A percentile compares a stretch with the other conserved stretches of the same genome.
Conservation (phyloP, 2,113 vertebrate genomes). For the Chitala chitala region DNA sequence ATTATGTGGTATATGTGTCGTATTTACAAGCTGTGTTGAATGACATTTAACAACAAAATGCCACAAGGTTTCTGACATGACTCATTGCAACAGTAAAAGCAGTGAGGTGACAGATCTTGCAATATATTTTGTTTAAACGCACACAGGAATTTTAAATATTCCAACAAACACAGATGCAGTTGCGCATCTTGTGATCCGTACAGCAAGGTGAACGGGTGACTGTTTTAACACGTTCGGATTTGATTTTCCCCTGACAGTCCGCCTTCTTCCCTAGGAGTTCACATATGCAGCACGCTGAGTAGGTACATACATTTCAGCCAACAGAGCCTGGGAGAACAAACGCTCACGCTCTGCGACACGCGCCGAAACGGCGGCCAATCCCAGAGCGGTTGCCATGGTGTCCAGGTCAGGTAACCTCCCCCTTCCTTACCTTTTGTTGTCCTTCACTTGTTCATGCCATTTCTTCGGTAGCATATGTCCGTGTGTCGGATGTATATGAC, state of each 20-base stretch:
- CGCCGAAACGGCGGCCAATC: conserved; percentile 78
- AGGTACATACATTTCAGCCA: neutral
- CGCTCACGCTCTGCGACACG: conserved; percentile 73
- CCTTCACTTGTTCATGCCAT: conserved; percentile 81
- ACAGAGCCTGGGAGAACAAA: conserved; percentile 65
- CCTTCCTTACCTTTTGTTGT: conserved; percentile 66
- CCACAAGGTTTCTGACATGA: too few relatives aligned
- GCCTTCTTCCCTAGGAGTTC: too few relatives aligned
- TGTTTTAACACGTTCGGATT: neutral
- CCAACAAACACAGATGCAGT: too few relatives aligned
- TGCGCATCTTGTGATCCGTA: too few relatives aligned
- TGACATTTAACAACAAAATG: too few relatives aligned
- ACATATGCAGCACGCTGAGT: neutral
- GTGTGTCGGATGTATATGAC: conserved; percentile 78
- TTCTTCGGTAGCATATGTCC: conserved; percentile 84
- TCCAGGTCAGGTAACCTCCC: conserved; percentile 84
- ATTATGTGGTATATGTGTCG: too few relatives aligned
- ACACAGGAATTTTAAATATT: too few relatives aligned
- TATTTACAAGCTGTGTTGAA: too few relatives aligned
- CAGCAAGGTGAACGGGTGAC: too few relatives aligned
- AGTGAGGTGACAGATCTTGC: too few relatives aligned
- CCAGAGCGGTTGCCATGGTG: conserved; percentile 82
- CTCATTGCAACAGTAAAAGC: too few relatives aligned
- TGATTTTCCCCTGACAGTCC: neutral
- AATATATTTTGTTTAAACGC: too few relatives aligned